Evolutionary conservation across 2,797 vertebrate species (phyloP), one percentile per base, ranked within the genome.

Genomic region (Oryzias sinensis): DNA sequence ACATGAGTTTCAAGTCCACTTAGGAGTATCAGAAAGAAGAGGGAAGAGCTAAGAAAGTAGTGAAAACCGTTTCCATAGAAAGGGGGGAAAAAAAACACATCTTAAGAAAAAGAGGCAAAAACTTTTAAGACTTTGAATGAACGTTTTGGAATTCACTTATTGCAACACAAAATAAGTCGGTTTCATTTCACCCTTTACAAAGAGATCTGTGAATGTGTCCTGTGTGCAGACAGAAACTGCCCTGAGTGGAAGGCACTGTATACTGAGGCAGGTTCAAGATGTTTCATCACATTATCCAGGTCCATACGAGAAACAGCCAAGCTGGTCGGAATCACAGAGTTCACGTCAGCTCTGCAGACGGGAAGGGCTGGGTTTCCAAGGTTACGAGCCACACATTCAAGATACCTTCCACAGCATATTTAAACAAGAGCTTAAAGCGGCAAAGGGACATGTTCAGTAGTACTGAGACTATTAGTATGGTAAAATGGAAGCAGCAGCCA

Each of bases 171-270:
- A 56, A 64, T 15, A 43, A 47, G 49, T 52, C 46, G 53, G 56
- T 44, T 68, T 50, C 7, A 68, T 58, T 59, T 51, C 18, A 65
- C 43, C 52, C 45, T 73, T 37, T 49, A 60, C 16, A 76, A 33
- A 74, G 43, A 80, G 65, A 43, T 68, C 53, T 70, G 54, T 14
- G 33, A 78, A 73, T 76, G 63, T 74, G 67, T 76, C 70, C 62
- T 55, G 57, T 72, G 62, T 70, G 62, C 74, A 81, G 77, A 70
- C 14, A 76, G 57, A 77, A 72, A 79, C 71, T 81, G 80, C 72
- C 81, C 79, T 68, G 76, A 88, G 72, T 83, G 76, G 70, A 90
- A 91, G 90, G 90, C 88, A 91, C 89, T 85, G 81, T 74, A 74
- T 68, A 75, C 76, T 81, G 73, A 88, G 82, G 76, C 67, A 79